phyloP scores from a whole-genome alignment of 2,113 vertebrate species.

The Menidia beryllina region DNA sequence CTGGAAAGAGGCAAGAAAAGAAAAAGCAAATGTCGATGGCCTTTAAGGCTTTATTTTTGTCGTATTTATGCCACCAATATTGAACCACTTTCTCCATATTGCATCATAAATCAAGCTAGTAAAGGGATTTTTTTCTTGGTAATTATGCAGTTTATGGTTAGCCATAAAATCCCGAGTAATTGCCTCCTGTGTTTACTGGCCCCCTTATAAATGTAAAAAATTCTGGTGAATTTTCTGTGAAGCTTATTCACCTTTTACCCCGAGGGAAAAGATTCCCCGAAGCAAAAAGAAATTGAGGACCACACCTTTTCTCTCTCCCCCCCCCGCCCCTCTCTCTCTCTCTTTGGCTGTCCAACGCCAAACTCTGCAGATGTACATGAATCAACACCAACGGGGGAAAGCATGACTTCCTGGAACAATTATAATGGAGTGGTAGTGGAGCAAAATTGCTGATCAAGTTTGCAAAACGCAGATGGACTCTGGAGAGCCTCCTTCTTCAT shows the following conservation, averaged over 20 bases:
- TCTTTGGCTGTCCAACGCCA: not conserved
- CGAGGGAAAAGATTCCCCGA: not conserved
- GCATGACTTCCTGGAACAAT: not conserved
- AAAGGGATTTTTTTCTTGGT: conserved; percentile 13
- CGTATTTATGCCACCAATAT: no score
- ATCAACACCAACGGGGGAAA: not conserved
- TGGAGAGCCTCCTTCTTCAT: not conserved
- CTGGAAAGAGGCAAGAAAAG: no score
- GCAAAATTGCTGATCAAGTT: not conserved
- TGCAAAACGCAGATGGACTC: no score
- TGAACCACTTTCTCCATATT: not conserved
- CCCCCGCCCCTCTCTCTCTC: no score
- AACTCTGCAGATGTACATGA: not conserved
- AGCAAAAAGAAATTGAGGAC: not conserved
- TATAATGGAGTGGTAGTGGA: not conserved
- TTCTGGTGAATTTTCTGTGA: conserved; percentile 2
- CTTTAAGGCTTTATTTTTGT: not conserved
- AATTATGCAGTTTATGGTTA: conserved; percentile 29
- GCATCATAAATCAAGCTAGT: conserved; percentile 13
- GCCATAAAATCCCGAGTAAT: conserved; percentile 27
- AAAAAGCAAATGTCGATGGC: not conserved
- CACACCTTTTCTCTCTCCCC: not conserved
- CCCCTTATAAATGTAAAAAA: conserved; percentile 9
- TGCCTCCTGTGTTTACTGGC: conserved; percentile 16
- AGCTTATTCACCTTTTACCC: not conserved